phyloP scores from a whole-genome alignment of 2,888 invertebrate species.

The Tenodera sinensis region DNA sequence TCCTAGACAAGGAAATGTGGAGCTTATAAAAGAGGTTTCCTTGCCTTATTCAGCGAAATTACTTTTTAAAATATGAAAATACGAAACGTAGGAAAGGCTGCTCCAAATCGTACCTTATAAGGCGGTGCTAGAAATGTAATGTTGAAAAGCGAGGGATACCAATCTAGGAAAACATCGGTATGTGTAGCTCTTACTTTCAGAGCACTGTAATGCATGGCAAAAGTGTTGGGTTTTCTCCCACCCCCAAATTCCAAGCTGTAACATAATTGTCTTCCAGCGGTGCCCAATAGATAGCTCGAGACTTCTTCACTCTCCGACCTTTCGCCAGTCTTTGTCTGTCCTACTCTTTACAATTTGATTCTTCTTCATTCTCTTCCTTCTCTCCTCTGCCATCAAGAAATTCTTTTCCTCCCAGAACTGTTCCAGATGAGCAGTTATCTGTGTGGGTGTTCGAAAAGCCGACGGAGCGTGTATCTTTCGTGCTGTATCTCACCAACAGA shows the following conservation, averaged over 20 bases:
- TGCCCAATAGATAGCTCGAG: neutral
- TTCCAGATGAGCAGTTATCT: neutral
- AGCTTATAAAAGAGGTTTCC: neutral
- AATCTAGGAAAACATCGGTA: neutral
- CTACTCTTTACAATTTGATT: neutral
- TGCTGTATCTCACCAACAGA: neutral
- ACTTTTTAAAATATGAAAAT: neutral
- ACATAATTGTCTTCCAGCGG: neutral
- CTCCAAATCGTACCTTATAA: neutral
- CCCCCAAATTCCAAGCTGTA: neutral
- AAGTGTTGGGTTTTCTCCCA: neutral
- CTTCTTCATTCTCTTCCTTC: neutral
- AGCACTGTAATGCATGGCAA: neutral
- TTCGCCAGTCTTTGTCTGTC: neutral
- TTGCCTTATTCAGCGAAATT: neutral
- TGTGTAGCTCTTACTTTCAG: neutral
- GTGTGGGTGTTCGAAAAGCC: neutral
- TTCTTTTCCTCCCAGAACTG: neutral
- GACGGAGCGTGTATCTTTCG: neutral
- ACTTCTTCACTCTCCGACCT: neutral
- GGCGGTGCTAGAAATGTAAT: neutral
- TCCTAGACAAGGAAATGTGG: neutral
- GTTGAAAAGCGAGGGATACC: neutral
- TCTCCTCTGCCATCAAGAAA: neutral
- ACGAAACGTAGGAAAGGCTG: neutral